Evolutionary conservation across 1,140 invertebrate genomes (phyloP), one percentile per base, ranked within the genome.

Genomic region (Cepaea nemoralis): DNA sequence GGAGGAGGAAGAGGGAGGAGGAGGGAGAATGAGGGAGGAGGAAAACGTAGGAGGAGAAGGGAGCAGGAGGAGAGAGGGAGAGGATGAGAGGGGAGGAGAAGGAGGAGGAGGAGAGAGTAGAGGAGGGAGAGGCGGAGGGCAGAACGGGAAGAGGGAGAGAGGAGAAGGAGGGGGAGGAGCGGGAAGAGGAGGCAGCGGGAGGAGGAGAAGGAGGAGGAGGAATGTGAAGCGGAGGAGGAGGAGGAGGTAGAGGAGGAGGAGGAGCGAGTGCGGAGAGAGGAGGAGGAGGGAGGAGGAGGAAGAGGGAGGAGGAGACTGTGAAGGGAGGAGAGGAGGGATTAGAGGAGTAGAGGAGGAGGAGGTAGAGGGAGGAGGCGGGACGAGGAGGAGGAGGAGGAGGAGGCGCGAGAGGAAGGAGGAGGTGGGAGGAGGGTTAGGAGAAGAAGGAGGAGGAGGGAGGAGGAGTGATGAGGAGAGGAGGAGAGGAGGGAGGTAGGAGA

Each of bases 241-340:
- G 45, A 48, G 45, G 42, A 40, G 48, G 33, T 10, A 67, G 33
- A 35, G 24, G 27, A 35, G 24, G 33, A 35, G 45, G 45, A 48
- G 45, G 45, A 48, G 45, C 45, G 19, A 48, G 45, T 12, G 45
- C 45, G 19, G 45, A n/a, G 27, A 35, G 63, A 67, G 63, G 24
- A 67, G 63, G 39, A 75, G 73, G 45, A 48, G 39, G 73, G n/a
- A 40, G 39, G 33, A 42, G 73, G 48, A 40, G 33, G 33, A 42
- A 40, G 48, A 24, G 45, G n/a, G 33, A 27, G n/a, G 73, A 48
- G 33, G 45, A 40, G 42, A 40, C n/a, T 2, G 45, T n/a, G 48
- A 50, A 63, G 22, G 16, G 5, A 77, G 55, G 63, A 35, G 40
- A 48, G n/a, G n/a, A n/a, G n/a, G n/a, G n/a, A n/a, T n/a, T n/a